These are phyloP conservation scores for Meloidogyne hapla DNA, from an alignment of 1,140 invertebrate species.

Conservation along the genomic window DNA sequence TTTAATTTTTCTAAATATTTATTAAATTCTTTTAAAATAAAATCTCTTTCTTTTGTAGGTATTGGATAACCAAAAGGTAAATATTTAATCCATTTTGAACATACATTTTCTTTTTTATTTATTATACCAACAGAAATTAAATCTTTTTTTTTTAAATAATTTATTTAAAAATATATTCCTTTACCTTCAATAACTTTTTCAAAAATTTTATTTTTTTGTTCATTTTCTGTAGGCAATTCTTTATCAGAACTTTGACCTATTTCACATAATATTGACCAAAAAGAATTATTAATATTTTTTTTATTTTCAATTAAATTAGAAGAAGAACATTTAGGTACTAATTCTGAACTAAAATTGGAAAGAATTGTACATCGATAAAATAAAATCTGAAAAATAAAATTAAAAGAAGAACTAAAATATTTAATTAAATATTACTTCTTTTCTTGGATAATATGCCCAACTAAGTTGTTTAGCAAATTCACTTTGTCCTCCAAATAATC, in stretches of 20 bases:
- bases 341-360: slow-evolving; percentile 39
- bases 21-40: slow-evolving; percentile 31
- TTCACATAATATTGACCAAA: slow-evolving; percentile 54
- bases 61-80: slow-evolving; percentile 49
- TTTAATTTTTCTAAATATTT: slow-evolving; percentile 30
- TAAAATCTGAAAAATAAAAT: slow-evolving; percentile 17
- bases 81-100: slow-evolving; percentile 29
- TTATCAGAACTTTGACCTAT: slow-evolving; percentile 34
- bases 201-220: slow-evolving; percentile 21
- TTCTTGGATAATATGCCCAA: slow-evolving; percentile 52
- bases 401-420: neutral
- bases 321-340: slow-evolving; percentile 34
- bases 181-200: slow-evolving; percentile 26
- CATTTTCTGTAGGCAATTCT: neutral
- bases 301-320: neutral
- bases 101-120: slow-evolving; percentile 33
- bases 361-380: slow-evolving; percentile 51
- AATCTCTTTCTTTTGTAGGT: slow-evolving; percentile 41
- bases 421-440: slow-evolving; percentile 5
- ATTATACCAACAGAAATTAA: slow-evolving; percentile 36
- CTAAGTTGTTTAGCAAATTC: slow-evolving; percentile 36
- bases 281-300: slow-evolving; percentile 26
- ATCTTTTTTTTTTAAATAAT: slow-evolving; percentile 18
- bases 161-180: neutral
- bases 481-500: slow-evolving; percentile 37